Evolutionary conservation across 2,113 vertebrate genomes (phyloP).

Genomic region (Poecile atricapillus): DNA sequence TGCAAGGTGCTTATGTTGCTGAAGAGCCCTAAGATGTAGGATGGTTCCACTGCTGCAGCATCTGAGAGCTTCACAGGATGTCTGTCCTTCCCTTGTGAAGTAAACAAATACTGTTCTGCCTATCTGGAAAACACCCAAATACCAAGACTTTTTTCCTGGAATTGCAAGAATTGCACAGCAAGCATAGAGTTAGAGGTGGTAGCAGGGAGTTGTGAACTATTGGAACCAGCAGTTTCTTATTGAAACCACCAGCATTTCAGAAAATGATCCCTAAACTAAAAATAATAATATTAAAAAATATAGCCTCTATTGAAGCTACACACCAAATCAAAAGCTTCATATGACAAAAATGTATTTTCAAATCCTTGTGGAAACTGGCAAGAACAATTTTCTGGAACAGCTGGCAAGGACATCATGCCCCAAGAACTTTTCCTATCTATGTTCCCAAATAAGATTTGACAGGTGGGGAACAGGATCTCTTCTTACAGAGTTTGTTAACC

Average conservation of each 20-base stretch:
- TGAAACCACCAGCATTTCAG: not conserved
- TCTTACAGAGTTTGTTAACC: not conserved
- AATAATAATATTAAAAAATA: not conserved
- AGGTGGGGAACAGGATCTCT: not conserved
- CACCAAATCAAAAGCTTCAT: rapidly evolving
- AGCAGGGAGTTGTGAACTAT: not conserved
- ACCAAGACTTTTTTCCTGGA: not conserved
- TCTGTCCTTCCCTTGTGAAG: not conserved
- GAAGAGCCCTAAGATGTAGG: not conserved
- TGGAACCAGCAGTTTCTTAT: not conserved
- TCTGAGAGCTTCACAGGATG: not conserved
- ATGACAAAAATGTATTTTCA: not conserved
- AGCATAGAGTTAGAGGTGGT: not conserved
- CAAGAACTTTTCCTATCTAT: not conserved
- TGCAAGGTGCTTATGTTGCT: not conserved
- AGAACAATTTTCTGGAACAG: not conserved
- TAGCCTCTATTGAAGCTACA: not conserved
- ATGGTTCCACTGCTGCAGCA: not conserved
- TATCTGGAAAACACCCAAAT: not conserved
- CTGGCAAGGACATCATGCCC: not conserved
- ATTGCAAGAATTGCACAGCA: not conserved
- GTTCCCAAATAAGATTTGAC: conserved; percentile 19
- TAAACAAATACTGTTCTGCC: not conserved
- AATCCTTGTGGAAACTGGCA: not conserved
- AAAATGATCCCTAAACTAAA: not conserved